Evolutionary conservation across 37 sponge, comb jelly and placozoan genomes (phyloP).

Genomic region (Tethya wilhelma): DNA sequence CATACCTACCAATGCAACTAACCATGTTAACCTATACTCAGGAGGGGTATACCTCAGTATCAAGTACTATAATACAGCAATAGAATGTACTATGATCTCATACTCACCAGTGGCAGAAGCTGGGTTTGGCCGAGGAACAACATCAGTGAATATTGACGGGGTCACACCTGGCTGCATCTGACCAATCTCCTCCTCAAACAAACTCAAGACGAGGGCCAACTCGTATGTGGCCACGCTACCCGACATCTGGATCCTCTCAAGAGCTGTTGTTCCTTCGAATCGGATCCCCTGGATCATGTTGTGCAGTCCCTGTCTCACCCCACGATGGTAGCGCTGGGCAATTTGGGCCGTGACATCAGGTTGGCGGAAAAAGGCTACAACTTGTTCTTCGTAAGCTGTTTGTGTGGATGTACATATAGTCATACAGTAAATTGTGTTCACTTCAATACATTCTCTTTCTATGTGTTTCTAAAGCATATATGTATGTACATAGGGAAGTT

Average conservation of each 20-base stretch:
- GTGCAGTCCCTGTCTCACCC: constrained; percentile 56
- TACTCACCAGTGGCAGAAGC: neutral
- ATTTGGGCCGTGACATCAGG: constrained; percentile 56
- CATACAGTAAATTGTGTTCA: too few relatives aligned
- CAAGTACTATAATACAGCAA: too few relatives aligned
- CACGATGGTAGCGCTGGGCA: constrained; percentile 45
- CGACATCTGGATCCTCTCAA: constrained; percentile 64
- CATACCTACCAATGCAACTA: too few relatives aligned
- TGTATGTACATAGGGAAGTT: too few relatives aligned
- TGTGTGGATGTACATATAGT: too few relatives aligned
- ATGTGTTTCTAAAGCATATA: too few relatives aligned
- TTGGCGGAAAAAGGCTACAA: constrained; percentile 79
- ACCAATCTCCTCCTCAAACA: constrained; percentile 82
- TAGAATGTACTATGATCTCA: neutral
- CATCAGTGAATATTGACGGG: too few relatives aligned
- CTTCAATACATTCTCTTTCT: too few relatives aligned
- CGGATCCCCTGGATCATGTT: constrained; percentile 46
- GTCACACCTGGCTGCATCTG: constrained; percentile 7
- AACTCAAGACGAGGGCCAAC: constrained; percentile 57
- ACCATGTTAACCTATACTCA: too few relatives aligned
- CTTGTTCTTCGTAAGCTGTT: constrained; percentile 72
- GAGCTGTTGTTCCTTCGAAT: constrained; percentile 24
- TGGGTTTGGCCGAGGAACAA: constrained; percentile 10
- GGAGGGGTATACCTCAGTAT: too few relatives aligned
- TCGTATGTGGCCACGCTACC: constrained; percentile 56